These are phyloP conservation scores for Oreamnos americanus DNA, from an alignment of 2,113 vertebrate genomes.

Conservation along the genomic window DNA sequence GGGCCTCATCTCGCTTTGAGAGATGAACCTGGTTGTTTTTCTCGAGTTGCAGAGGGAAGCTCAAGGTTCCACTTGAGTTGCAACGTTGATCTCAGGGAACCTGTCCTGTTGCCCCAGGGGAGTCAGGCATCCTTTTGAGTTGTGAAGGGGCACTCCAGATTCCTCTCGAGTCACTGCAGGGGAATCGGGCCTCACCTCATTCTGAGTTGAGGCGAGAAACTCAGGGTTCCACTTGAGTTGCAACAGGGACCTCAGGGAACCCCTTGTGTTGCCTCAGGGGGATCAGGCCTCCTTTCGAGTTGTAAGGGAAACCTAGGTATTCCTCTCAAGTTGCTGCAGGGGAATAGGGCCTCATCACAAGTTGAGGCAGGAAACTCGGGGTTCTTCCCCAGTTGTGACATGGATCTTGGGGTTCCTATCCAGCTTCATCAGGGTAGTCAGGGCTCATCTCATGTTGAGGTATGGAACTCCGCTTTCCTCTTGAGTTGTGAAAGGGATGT, in stretches of 20 bases:
- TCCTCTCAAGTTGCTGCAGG: neutral
- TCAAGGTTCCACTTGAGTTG: neutral
- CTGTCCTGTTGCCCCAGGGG: neutral
- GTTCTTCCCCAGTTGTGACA: neutral
- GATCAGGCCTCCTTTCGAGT: neutral
- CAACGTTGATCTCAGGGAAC: neutral
- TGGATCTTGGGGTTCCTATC: neutral
- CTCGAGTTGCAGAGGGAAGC: too few species aligned
- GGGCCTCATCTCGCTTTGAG: too few species aligned
- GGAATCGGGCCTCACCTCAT: neutral
- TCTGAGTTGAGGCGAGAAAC: accelerated
- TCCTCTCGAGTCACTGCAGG: neutral
- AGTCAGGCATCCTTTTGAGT: too few species aligned
- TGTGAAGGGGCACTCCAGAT: too few species aligned
- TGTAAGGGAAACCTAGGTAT: neutral
- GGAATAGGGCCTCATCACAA: neutral
- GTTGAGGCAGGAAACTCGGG: neutral
- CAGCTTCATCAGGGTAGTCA: neutral
- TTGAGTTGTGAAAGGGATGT: neutral
- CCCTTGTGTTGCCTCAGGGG: neutral
- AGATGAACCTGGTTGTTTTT: too few species aligned
- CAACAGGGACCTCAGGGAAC: neutral
- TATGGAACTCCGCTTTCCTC: neutral
- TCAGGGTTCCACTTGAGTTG: neutral
- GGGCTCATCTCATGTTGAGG: neutral